Base-by-base conservation (phyloP, 2,888 invertebrate species). In the Zaprionus bogoriensis region DNA sequence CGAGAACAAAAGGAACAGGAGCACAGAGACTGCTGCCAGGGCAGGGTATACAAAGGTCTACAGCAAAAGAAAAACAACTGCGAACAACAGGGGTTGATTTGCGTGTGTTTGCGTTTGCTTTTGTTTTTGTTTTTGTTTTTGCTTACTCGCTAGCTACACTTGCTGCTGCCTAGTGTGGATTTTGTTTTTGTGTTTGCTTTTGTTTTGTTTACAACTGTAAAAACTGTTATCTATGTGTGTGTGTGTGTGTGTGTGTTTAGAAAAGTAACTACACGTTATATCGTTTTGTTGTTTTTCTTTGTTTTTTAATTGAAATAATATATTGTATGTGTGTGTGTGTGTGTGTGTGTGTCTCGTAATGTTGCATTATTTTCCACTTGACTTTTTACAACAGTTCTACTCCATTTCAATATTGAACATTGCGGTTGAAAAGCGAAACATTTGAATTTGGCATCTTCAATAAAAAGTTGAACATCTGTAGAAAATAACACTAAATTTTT, bases 141-240 rank as follows among this genome's bases (percentile, higher is more conserved):
- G 61, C 85, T 81, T 79, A 87, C 71, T 60, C 32, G 47, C 87
- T 87, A 84, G 64, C 74, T 87, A 73, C 51, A 53, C 36, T 44
- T 65, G 57, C 23, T 42, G 44, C 60, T 25, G n/a, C 54, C 38
- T 39, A 44, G 25, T 19, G 41, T 39, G 47, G 28, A 23, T 45
- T 30, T 17, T 51, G 28, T 27, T 45, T 30, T 17, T 27, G 9
- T 27, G 10, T 27, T 17, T 14, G 14, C 9, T 32, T 53, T 48
- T 51, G 42, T 12, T 50, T 71, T 63, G 27, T 62, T 81, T 85
- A 73, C 51, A 65, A 67, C 54, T 30, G 32, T 60, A 39, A 22
- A 48, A 47, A 46, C 50, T 32, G 20, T 65, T 51, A 57, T 46
- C 52, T 84, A 83, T 47, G 32, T 61, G 36, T 58, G 36, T 61